Evolutionary conservation across 2,797 vertebrate genomes (phyloP).

Genomic region (Petrocephalus schoutedeni): DNA sequence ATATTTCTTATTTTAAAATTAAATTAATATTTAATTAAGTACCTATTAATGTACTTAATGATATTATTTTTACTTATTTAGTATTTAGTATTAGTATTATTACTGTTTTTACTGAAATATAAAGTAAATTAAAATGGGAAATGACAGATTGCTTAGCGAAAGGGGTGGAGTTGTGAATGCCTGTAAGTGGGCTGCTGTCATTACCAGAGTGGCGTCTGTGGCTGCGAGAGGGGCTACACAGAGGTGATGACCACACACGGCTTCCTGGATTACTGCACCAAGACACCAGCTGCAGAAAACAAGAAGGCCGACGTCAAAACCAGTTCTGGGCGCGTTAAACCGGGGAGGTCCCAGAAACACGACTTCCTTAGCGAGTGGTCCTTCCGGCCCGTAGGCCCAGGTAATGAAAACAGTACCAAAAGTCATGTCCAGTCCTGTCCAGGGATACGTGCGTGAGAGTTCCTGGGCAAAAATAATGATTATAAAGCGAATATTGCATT

Average conservation of each 20-base stretch:
- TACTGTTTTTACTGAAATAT: not conserved
- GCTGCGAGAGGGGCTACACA: conserved; percentile 87
- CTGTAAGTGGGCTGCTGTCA: not conserved
- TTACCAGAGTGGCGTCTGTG: conserved; percentile 83
- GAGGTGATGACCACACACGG: conserved; percentile 94
- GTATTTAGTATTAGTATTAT: not conserved
- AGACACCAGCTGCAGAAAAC: conserved; percentile 82
- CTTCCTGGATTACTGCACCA: conserved; percentile 93
- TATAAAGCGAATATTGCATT: not conserved
- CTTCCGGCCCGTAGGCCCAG: conserved; percentile 88
- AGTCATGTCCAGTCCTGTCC: not conserved
- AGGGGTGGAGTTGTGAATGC: not conserved
- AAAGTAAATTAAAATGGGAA: not conserved
- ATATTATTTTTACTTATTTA: not conserved
- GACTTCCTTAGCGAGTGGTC: conserved; percentile 92
- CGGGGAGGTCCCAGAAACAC: conserved; percentile 80
- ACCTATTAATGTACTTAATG: not conserved
- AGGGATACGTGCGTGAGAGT: not conserved
- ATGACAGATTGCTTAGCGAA: not conserved
- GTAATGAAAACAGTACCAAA: conserved; percentile 58
- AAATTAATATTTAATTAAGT: not conserved
- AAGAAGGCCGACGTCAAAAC: conserved; percentile 97
- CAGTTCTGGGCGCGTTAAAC: conserved; percentile 78
- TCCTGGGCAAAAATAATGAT: not conserved
- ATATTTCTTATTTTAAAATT: not conserved